phyloP scores from a whole-genome alignment of 2,888 invertebrate species.

The Pammene aurita region DNA sequence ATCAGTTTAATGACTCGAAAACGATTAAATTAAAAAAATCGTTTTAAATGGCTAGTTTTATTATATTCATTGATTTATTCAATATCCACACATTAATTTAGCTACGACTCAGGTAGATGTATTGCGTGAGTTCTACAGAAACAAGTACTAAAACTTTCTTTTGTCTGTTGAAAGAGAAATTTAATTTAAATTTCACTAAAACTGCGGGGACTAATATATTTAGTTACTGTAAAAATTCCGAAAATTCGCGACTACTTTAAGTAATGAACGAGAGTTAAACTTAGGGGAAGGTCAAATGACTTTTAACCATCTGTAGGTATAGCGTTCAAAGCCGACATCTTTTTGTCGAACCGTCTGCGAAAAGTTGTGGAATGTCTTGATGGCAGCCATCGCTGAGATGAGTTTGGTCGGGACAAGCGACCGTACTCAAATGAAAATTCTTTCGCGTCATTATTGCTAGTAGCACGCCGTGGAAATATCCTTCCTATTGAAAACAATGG shows the following conservation, averaged over 20 bases:
- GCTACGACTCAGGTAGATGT: too few relatives aligned
- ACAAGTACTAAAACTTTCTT: not conserved
- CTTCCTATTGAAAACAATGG: slow-evolving; percentile 50
- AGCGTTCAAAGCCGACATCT: slow-evolving; percentile 55
- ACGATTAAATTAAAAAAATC: too few relatives aligned
- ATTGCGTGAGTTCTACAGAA: too few relatives aligned
- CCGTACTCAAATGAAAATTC: slow-evolving; percentile 77
- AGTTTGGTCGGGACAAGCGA: slow-evolving; percentile 57
- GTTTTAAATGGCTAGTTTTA: too few relatives aligned
- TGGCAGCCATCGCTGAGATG: slow-evolving; percentile 59
- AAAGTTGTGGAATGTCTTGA: slow-evolving; percentile 76
- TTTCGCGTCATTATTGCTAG: slow-evolving; percentile 72
- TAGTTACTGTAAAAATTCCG: slow-evolving; percentile 13
- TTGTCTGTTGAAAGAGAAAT: too few relatives aligned
- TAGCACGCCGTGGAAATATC: slow-evolving; percentile 55
- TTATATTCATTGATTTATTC: too few relatives aligned
- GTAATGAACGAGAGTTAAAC: slow-evolving; percentile 34
- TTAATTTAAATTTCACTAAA: not conserved
- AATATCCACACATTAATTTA: too few relatives aligned
- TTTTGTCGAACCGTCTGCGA: slow-evolving; percentile 64
- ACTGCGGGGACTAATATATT: not conserved
- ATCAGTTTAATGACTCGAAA: too few relatives aligned
- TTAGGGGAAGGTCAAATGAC: slow-evolving; percentile 26
- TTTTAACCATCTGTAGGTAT: slow-evolving; percentile 42
- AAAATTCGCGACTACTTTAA: slow-evolving; percentile 19